Evolutionary conservation across 2,797 vertebrate genomes (phyloP).

Genomic region (Cheirogaleus major): DNA sequence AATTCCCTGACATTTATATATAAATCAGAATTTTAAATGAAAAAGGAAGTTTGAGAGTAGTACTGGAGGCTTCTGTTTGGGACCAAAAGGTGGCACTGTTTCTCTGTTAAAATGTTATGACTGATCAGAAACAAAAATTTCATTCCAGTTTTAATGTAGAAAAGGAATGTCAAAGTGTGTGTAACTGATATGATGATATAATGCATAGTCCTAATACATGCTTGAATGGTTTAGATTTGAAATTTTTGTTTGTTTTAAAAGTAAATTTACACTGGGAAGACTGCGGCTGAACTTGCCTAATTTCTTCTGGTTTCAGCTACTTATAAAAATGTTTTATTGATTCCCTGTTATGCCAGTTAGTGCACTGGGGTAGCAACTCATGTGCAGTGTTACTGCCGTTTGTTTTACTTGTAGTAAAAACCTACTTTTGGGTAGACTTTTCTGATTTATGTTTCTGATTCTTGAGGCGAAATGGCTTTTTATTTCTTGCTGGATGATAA

Average conservation of each 20-base stretch:
- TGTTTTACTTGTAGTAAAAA: conserved; percentile 21
- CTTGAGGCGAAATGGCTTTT: background rate
- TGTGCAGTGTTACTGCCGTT: background rate
- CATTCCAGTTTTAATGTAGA: conserved; percentile 64
- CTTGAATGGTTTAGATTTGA: conserved; percentile 71
- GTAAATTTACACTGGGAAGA: conserved; percentile 62
- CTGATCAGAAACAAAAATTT: conserved; percentile 43
- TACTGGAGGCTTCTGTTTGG: conserved; percentile 49
- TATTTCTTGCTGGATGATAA: conserved; percentile 13
- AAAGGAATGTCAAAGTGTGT: conserved; percentile 74
- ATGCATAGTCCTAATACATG: conserved; percentile 62
- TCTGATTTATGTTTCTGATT: conserved; percentile 17
- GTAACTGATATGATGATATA: conserved; percentile 67
- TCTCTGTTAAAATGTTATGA: conserved; percentile 74
- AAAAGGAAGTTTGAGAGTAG: background rate
- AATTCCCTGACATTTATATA: background rate
- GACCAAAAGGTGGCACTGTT: conserved; percentile 88
- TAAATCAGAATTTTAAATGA: background rate
- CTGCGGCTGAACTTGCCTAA: conserved; percentile 51
- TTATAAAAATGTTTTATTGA: conserved; percentile 39
- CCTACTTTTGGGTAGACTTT: background rate
- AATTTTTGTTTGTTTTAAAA: conserved; percentile 72
- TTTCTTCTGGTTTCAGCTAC: conserved; percentile 59
- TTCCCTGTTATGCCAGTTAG: background rate
- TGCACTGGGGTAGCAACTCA: conserved; percentile 28